A percentile compares a stretch with the other conserved stretches of the same genome.
phyloP scores from a whole-genome alignment of 2,888 invertebrate genomes.

The Trachelus troglodyta region DNA sequence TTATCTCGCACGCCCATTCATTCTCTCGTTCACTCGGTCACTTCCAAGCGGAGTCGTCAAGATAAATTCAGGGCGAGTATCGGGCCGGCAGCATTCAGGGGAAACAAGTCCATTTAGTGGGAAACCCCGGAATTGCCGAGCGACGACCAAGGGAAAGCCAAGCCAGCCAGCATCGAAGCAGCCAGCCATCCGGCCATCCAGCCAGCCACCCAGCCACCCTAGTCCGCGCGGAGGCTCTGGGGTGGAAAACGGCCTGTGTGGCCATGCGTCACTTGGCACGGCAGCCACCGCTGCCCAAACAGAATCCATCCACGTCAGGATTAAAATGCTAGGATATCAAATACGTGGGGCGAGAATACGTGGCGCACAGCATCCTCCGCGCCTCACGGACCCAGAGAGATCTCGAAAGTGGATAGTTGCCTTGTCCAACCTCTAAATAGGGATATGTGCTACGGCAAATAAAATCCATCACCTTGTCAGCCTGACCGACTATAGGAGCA shows the following conservation, averaged over 20 bases:
- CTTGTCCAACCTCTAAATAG: constrained; percentile 41
- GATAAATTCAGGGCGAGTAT: constrained; percentile 14
- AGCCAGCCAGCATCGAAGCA: too few species aligned
- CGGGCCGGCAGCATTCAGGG: neutral
- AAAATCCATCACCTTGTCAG: constrained; percentile 62
- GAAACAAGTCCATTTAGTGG: constrained; percentile 1
- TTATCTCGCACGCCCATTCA: constrained; percentile 38
- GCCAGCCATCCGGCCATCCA: too few species aligned
- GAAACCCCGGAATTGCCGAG: constrained; percentile 3
- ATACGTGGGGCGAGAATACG: constrained; percentile 40
- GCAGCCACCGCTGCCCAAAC: constrained; percentile 54
- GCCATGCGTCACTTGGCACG: constrained; percentile 38
- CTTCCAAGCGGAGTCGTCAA: constrained; percentile 2
- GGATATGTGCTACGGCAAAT: constrained; percentile 51
- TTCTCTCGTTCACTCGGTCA: too few species aligned
- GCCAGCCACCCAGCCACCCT: too few species aligned
- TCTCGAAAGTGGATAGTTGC: constrained; percentile 42
- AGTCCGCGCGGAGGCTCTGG: neutral
- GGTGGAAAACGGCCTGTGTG: constrained; percentile 12
- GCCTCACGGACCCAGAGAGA: constrained; percentile 29
- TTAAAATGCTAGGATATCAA: constrained; percentile 63
- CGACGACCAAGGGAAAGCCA: neutral
- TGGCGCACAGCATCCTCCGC: constrained; percentile 31
- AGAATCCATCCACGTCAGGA: constrained; percentile 66
- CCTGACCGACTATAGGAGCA: constrained; percentile 11